Conservation (phyloP, 1,140 invertebrate species). For the Lutraria rhynchaena region DNA sequence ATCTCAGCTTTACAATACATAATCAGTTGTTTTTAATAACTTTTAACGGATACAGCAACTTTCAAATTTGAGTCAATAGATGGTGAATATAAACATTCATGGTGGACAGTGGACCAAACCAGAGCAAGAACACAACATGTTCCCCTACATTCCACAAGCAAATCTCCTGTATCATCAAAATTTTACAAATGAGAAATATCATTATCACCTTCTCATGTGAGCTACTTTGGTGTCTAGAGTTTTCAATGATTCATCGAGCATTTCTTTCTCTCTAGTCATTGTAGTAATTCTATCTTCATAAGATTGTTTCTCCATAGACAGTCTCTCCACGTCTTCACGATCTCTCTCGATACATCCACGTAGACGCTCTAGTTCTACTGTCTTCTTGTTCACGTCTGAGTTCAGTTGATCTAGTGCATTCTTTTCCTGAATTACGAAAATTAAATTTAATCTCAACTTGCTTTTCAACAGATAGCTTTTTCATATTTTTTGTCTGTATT, state of each 20-base stretch:
- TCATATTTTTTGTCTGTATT: too few species aligned
- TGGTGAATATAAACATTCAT: too few species aligned
- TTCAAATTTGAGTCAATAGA: too few species aligned
- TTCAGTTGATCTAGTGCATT: slow-evolving; percentile 73
- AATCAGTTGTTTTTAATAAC: too few species aligned
- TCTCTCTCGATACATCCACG: slow-evolving; percentile 70
- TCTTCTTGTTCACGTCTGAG: slow-evolving; percentile 71
- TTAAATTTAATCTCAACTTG: background rate
- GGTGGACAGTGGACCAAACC: too few species aligned
- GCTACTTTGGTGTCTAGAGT: slow-evolving; percentile 76
- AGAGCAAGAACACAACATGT: too few species aligned
- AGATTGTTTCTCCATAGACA: slow-evolving; percentile 72
- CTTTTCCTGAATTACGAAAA: slow-evolving; percentile 68
- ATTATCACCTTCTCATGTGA: slow-evolving; percentile 76
- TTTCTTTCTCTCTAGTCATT: slow-evolving; percentile 71
- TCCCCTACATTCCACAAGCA: too few species aligned
- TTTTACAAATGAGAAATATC: too few species aligned
- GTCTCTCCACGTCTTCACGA: slow-evolving; percentile 70
- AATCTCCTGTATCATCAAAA: too few species aligned
- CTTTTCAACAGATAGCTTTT: too few species aligned
- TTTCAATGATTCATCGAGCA: slow-evolving; percentile 73
- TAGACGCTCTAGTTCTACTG: slow-evolving; percentile 74
- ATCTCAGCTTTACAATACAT: too few species aligned
- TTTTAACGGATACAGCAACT: too few species aligned
- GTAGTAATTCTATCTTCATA: slow-evolving; percentile 73